These are phyloP conservation scores for Bombus waltoni DNA, from an alignment of 1,140 invertebrate species.

Conservation along the genomic window DNA sequence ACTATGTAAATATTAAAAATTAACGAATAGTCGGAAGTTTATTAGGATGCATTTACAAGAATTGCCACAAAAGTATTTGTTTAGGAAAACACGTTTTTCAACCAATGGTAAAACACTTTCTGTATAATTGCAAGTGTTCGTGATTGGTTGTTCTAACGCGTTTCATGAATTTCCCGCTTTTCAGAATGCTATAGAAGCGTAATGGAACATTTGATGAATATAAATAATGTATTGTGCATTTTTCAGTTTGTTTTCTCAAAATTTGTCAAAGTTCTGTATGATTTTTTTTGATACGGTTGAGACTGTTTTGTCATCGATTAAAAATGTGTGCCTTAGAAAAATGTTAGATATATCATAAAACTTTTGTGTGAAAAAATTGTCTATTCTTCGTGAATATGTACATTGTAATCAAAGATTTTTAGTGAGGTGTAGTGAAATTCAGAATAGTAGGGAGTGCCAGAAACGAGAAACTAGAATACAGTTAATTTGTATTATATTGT, in stretches of 20 bases:
- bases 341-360: conserved; percentile 40
- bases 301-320: conserved; percentile 1
- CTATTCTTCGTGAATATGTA: conserved; percentile 40
- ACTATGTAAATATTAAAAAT: neutral
- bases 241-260: conserved; percentile 33
- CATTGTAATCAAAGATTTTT: conserved; percentile 14
- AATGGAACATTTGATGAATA: conserved; percentile 41
- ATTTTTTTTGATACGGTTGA: neutral
- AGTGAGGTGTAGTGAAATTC: conserved; percentile 31
- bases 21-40: neutral
- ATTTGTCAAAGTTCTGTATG: conserved; percentile 8
- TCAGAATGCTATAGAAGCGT: conserved; percentile 18
- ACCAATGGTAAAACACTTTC: conserved; percentile 15
- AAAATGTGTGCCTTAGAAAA: conserved; percentile 64
- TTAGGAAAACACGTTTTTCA: conserved; percentile 3
- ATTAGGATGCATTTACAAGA: neutral
- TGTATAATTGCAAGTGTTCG: neutral
- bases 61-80: neutral
- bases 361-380: conserved; percentile 25
- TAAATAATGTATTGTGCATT: conserved; percentile 64
- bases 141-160: conserved; percentile 31
- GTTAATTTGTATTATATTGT: neutral
- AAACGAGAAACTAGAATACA: neutral
- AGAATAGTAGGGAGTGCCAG: conserved; percentile 4
- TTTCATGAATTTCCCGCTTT: conserved; percentile 49